Base-by-base conservation (phyloP, 2,113 vertebrate genomes). In the Epinephelus fuscoguttatus region DNA sequence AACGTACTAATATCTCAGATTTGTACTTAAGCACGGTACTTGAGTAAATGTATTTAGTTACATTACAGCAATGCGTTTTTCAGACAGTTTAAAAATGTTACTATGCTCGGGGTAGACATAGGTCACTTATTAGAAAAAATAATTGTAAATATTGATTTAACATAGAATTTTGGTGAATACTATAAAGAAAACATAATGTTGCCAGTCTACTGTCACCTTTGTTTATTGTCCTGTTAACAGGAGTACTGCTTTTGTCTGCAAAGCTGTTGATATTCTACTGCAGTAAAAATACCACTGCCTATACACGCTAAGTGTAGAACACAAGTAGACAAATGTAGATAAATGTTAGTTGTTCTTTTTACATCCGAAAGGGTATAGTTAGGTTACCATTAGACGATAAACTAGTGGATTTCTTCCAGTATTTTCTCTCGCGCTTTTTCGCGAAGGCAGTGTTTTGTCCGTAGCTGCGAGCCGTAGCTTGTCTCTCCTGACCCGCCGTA, bases 401-500 rank as follows among this genome's bases (percentile, higher is more conserved):
- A 0, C 4, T 9, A 8, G 2, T 21, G 3, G 0, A 0, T 23
- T 7, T 0, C 12, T 2, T 6, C 5, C 6, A 8, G 1, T 3
- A 4, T 45, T 52, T n/a, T 1, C 14, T 4, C 17, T 61, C 18
- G 73, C 75, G 23, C 25, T 60, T 78, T 59, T 18, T 56, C 7
- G 59, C 27, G 1, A 17, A 3, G 5, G 1, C 0, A 11, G 2
- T 27, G 2, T 72, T 80, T 86, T 91, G 90, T 81, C 81, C 81
- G 6, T 1, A 3, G 25, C 8, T 0, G 18, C 47, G 0, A 49
- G 0, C 81, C 72, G 78, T 91, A 84, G 0, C 0, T 12, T 76
- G 84, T 61, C 71, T 7, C 53, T 49, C 3, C 42, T 10, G 21
- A 68, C 84, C 64, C 42, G 14, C 87, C 86, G 70, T 91, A 78